Evolutionary conservation across 2,888 invertebrate genomes (phyloP).

Genomic region (Ophion slaviceki): DNA sequence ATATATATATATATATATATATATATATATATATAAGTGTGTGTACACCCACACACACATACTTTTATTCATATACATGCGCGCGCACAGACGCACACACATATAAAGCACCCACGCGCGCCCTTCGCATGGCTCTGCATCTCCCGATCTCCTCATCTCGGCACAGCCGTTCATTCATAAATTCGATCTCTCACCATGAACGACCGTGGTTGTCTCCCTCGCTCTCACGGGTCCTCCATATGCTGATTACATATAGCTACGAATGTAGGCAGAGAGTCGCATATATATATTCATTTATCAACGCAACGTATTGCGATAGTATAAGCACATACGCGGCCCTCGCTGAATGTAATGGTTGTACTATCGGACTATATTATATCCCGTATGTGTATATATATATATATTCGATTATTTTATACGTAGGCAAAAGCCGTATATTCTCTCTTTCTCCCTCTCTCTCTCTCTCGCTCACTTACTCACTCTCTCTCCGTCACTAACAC

Average conservation of each 20-base stretch:
- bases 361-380: constrained; percentile 25
- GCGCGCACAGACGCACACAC: neutral
- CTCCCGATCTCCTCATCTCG: constrained; percentile 81
- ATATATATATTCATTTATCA: constrained; percentile 10
- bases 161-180: constrained; percentile 71
- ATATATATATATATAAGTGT: too few relatives aligned
- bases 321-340: neutral
- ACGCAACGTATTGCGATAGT: neutral
- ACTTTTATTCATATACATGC: neutral
- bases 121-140: constrained; percentile 69
- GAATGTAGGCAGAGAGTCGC: constrained; percentile 51
- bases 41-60: neutral
- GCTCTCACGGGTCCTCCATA: constrained; percentile 29
- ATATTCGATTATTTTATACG: constrained; percentile 58
- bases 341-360: constrained; percentile 27
- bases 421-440: constrained; percentile 48
- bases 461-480: neutral
- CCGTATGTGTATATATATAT: constrained; percentile 7
- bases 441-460: neutral
- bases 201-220: constrained; percentile 43
- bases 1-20: too few relatives aligned
- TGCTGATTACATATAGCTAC: constrained; percentile 37
- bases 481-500: constrained; percentile 30
- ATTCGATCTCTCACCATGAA: constrained; percentile 64
- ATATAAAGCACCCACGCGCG: constrained; percentile 69